phyloP scores from a whole-genome alignment of 1,140 invertebrate species.

The Lucilia cuprina region DNA sequence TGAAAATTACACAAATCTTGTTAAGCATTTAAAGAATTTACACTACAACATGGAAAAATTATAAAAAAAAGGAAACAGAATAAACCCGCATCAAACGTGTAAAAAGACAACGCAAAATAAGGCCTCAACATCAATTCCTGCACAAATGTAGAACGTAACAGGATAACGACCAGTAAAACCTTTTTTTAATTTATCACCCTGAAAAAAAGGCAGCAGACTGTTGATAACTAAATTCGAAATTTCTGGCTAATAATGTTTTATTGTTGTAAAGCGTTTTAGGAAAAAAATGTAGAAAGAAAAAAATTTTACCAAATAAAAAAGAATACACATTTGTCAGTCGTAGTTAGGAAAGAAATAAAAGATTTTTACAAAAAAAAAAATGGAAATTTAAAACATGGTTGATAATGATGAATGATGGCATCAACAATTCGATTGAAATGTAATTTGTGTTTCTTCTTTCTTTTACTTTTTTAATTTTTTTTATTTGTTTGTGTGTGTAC shows the following conservation, averaged over 20 bases:
- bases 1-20: not conserved
- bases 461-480: not conserved
- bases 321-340: conserved; percentile 11
- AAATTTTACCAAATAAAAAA: not conserved
- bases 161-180: not conserved
- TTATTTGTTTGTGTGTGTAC: not conserved
- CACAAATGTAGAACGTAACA: not conserved
- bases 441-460: not conserved
- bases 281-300: not conserved
- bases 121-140: not conserved
- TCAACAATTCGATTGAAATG: conserved; percentile 32
- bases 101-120: not conserved
- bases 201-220: not conserved
- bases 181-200: conserved; percentile 8
- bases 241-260: conserved; percentile 2
- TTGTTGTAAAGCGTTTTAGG: not conserved
- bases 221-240: conserved; percentile 5
- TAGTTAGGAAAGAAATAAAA: not conserved
- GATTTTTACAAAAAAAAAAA: not conserved
- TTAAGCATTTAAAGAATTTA: not conserved
- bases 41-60: not conserved
- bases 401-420: conserved; percentile 34
- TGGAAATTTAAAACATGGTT: not conserved
- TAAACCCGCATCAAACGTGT: not conserved
- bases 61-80: not conserved